Evolutionary conservation across 2,113 vertebrate genomes (phyloP), one percentile per base, ranked within the genome.

Genomic region (Protomyctophum bolini): DNA sequence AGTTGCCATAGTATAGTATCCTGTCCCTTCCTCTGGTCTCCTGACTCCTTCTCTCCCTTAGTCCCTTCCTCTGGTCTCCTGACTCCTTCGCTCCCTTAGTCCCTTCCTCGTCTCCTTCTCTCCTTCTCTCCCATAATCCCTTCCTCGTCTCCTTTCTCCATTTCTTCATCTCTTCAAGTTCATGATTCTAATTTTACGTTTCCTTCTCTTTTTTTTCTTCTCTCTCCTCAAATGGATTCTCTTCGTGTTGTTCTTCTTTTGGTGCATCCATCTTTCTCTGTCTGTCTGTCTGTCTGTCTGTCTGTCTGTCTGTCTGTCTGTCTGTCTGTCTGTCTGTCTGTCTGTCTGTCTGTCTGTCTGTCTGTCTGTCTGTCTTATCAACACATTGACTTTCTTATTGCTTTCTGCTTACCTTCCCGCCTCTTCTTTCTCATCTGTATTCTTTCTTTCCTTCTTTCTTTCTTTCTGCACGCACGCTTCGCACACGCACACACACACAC

Each of bases 111-210:
- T 14, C 57, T 28, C 10, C 4, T 10, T 33, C 10, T 5, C 9
- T 59, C 1, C 54, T 49, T 7, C 10, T 28, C 15, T 46, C 8
- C 12, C 45, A 10, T 10, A 0, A 2, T 45, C 61, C 11, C 1
- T 10, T n/a, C 57, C 58, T 14, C 64, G 6, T 1, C 2, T 15
- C 1, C 29, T 6, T 57, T 6, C 8, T 63, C 28, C 1, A 0
- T 5, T 6, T 1, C 6, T 56, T 21, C 7, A 21, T 41, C 6
- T 9, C 49, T 47, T 8, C 2, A 15, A 46, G 15, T 52, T 72
- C 49, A 28, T n/a, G 2, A 58, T 66, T 57, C 58, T 6, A 58
- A 29, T 73, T 77, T 56, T 68, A 70, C 12, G 1, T 68, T 56
- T 3, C 6, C 46, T 64, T 21, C 9, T 1, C 55, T 47, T 48